A percentile compares a stretch with the other conserved stretches of the same genome.
phyloP scores from a whole-genome alignment of 1,140 invertebrate species.

The Thalassaphorura encarpata region DNA sequence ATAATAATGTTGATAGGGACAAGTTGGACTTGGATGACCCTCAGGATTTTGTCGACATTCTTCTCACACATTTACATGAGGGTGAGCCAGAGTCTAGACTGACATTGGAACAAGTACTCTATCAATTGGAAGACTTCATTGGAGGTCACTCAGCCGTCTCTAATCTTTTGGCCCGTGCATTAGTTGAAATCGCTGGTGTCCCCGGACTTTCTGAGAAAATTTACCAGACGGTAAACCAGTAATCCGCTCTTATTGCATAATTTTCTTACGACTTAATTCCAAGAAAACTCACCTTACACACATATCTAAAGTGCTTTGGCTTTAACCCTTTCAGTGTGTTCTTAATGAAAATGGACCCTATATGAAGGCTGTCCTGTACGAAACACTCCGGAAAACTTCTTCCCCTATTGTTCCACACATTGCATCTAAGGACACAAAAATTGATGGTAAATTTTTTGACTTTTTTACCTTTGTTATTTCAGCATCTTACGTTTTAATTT shows the following conservation, averaged over 20 bases:
- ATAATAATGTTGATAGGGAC: slow-evolving; percentile 13
- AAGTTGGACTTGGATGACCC: slow-evolving; percentile 32
- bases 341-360: slow-evolving; percentile 42
- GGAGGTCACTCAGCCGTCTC: slow-evolving; percentile 81
- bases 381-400: slow-evolving; percentile 65
- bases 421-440: slow-evolving; percentile 59
- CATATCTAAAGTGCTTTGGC: slow-evolving; percentile 3
- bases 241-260: too few species aligned
- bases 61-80: slow-evolving; percentile 56
- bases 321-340: slow-evolving; percentile 18
- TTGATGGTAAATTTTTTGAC: slow-evolving; percentile 55
- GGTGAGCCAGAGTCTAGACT: slow-evolving; percentile 42
- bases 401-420: slow-evolving; percentile 88
- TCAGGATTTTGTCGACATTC: slow-evolving; percentile 61
- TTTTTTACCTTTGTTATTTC: too few species aligned
- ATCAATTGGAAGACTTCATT: slow-evolving; percentile 72
- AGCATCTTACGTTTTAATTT: background rate
- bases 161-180: slow-evolving; percentile 42
- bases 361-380: slow-evolving; percentile 69
- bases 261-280: background rate
- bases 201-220: slow-evolving; percentile 26
- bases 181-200: slow-evolving; percentile 29
- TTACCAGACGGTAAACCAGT: slow-evolving; percentile 27
- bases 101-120: slow-evolving; percentile 58
- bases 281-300: background rate